phyloP scores from a whole-genome alignment of 2,888 invertebrate species.

The Lissonota sp. region DNA sequence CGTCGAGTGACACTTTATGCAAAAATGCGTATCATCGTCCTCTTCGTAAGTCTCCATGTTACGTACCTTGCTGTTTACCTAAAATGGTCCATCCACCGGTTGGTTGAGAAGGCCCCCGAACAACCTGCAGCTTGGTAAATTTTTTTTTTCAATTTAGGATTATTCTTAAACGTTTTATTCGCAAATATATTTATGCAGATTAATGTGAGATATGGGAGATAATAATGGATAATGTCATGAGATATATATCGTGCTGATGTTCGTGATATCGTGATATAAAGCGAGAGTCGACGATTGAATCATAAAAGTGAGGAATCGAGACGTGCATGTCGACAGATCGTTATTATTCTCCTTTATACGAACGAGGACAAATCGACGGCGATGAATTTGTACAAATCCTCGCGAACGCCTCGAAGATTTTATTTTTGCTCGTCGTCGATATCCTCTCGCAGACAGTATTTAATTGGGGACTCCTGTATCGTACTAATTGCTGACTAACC shows the following conservation, averaged over 20 bases:
- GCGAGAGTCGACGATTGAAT: background rate
- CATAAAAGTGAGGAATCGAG: background rate
- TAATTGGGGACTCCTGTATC: conserved; percentile 49
- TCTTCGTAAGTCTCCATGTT: conserved; percentile 85
- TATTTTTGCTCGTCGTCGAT: conserved; percentile 22
- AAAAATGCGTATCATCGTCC: conserved; percentile 94
- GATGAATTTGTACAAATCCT: conserved; percentile 37
- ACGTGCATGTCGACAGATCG: conserved; percentile 24
- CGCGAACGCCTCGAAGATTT: conserved; percentile 27
- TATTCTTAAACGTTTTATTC: too few relatives aligned
- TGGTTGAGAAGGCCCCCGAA: too few relatives aligned
- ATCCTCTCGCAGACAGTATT: conserved; percentile 30
- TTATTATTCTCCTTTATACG: conserved; percentile 20
- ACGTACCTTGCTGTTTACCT: background rate
- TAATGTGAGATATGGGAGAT: too few relatives aligned
- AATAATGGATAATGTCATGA: too few relatives aligned
- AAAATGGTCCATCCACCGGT: too few relatives aligned
- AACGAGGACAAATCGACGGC: conserved; percentile 17
- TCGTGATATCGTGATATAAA: background rate
- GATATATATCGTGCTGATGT: background rate
- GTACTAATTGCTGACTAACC: conserved; percentile 69
- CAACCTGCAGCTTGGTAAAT: too few relatives aligned
- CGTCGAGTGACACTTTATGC: conserved; percentile 93
- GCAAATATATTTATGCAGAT: too few relatives aligned
- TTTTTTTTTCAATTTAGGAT: too few relatives aligned